These are phyloP conservation scores for Plebejus anna DNA, from an alignment of 2,888 invertebrate species.

Conservation along the genomic window DNA sequence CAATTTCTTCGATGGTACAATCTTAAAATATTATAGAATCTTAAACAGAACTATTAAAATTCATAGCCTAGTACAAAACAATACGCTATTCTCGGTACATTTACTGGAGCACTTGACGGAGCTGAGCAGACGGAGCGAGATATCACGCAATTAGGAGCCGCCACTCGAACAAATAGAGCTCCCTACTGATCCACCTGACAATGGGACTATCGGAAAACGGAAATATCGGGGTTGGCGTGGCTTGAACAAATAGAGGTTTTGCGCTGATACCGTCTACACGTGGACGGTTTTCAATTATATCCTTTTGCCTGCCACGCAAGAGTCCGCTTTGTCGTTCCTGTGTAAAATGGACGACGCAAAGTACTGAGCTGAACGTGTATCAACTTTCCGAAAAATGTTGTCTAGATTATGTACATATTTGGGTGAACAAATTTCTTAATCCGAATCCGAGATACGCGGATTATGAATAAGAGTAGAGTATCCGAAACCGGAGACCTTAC, in stretches of 20 bases:
- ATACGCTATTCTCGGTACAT: neutral
- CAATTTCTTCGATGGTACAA: too few species aligned
- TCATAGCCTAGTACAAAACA: neutral
- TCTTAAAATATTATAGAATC: neutral
- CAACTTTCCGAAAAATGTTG: too few species aligned
- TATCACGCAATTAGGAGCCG: constrained; percentile 23
- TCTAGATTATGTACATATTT: too few species aligned
- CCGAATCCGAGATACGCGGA: too few species aligned
- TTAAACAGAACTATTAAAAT: neutral
- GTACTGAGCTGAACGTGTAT: neutral
- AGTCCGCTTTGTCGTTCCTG: neutral
- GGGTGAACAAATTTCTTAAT: too few species aligned
- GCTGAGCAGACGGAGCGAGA: constrained; percentile 15
- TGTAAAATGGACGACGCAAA: neutral
- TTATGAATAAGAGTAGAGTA: too few species aligned
- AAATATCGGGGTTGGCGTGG: constrained; percentile 5
- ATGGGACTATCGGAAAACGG: constrained; percentile 9
- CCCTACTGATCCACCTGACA: constrained; percentile 13
- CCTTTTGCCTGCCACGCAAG: neutral
- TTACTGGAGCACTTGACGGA: neutral
- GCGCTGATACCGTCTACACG: neutral
- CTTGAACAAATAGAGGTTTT: constrained; percentile 7
- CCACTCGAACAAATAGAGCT: constrained; percentile 23
- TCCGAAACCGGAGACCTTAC: too few species aligned
- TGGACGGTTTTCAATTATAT: neutral